Base-by-base conservation (phyloP, 2,113 vertebrate species). In the Conger conger region DNA sequence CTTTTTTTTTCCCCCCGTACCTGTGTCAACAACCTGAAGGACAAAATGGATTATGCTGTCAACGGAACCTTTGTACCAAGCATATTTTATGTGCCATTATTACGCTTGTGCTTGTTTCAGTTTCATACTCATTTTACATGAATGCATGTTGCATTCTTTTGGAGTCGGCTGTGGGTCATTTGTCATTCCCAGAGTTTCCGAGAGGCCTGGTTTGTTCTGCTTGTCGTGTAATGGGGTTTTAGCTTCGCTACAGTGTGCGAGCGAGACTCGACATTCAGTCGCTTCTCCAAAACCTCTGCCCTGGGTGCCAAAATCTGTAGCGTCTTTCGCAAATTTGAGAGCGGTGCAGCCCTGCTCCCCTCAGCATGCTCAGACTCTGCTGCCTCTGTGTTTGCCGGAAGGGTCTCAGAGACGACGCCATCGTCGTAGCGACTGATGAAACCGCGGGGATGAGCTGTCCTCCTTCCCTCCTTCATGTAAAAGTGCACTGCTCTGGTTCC, bases 1-100 rank as follows among this genome's bases (percentile, higher is more conserved):
- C 33, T 33, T 77, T 38, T 79, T 38, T 23, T 18, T 20, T 35
- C 27, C 30, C 76, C 7, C 40, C 30, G 18, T 13, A 76, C 42
- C 76, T 35, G 86, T 60, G 81, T 37, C 68, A 63, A 38, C 76
- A 76, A 81, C 23, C 76, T 86, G 85, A 89, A 86, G 87, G 84
- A 85, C 87, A 87, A 77, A 60, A 83, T 35, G 80, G 18, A 53
- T 76, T 85, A 83, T 79, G 9, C 73, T 77, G 78, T 79, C 76
- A 38, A 9, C 27, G 9, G 23, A 20, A 20, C 53, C 60, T 60
- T 79, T 30, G 33, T 57, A 53, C 17, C 50, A 79, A 79, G 76
- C 76, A 33, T 37, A 23, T 35, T 79, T 84, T 79, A 77, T 37
- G 76, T 79, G 68, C 35, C 53, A 1, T 40, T 38, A 54, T 18